Evolutionary conservation across 2,888 invertebrate species (phyloP), one percentile per base, ranked within the genome.

Genomic region (Atrina japonica): DNA sequence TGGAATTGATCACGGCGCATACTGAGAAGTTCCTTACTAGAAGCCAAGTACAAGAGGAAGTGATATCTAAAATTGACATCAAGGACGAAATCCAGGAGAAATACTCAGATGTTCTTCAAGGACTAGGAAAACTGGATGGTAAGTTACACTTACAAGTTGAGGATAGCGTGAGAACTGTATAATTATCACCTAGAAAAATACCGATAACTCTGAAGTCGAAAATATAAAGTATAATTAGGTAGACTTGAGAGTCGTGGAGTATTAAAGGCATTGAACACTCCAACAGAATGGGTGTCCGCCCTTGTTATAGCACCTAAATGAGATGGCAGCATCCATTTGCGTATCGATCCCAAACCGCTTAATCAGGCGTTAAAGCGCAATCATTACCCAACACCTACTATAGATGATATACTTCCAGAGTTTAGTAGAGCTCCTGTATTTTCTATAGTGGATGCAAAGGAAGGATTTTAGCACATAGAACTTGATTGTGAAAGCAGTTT

Each of bases 221-320:
- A n/a, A 40, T 27, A 75, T 11, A 70, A 71, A 55, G 18, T 25
- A 11, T 73, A 77, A 45, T 47, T 77, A 7, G 14, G 61, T n/a
- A n/a, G 55, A n/a, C 25, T 73, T 25, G 30, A 53, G 30, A 45
- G 60, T 25, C 30, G 29, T 16, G 23, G 58, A 23, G 25, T 76
- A 0, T 74, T 73, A 14, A 29, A 41, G 3, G 61, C 41, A 41
- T 63, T 70, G 7, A 47, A 40, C 9, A 47, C n/a, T 41, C 74
- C 73, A 25, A 78, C 76, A 29, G 74, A 73, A 27, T 76, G 78
- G 78, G 65, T 76, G 11, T 74, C 74, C 5, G 59, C 65, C 3
- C 11, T 76, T 47, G 72, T 78, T 14, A 64, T 75, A 2, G 74
- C 69, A 0, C 58, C 21, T 2, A 69, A 70, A 50, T 30, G 41